Base-by-base conservation (phyloP, 2,888 invertebrate genomes). In the Eucera pruinosa region DNA sequence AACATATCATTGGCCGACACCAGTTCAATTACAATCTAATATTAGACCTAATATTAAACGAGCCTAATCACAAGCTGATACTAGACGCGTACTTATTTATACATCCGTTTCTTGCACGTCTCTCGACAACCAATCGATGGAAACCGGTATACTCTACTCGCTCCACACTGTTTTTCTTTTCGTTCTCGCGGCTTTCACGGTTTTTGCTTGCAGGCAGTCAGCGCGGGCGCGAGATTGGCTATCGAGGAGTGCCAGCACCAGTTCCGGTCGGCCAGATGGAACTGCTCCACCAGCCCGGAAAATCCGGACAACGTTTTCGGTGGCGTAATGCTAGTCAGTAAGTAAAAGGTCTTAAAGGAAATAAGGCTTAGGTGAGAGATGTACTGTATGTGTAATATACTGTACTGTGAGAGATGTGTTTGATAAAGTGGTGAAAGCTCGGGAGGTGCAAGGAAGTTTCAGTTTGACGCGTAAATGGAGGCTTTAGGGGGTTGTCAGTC, bases 171-270 rank as follows among this genome's bases (percentile, higher is more conserved):
- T 9, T 41, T 61, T 57, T 66, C 43, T 60, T 64, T 67, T 57
- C 55, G 48, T 47, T 62, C n/a, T 60, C 50, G 52, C 57, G 61
- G 69, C 82, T 86, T 83, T 85, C 87, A 88, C 83, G 70, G 47
- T 69, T 61, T 80, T 78, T 78, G 25, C 57, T 94, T 94, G 13
- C 94, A 97, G 96, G 95, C 96, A 65, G 94, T 97, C 68, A 95
- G 96, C 75, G 94, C 95, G 23, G 98, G 97, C 18, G 97, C 98
- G 9, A 94, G 95, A 91, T 94, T 97, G 91, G 97, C 97, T 3
- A 96, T 98, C 70, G 96, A 97, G 85, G 98, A 98, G 92, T 98
- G 98, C 91, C 97, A 98, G 93, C 94, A 96, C 89, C 98, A 98
- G 93, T 98, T 98, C 91, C 94, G 95, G 75, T 95, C 96, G 91